Evolutionary conservation across 2,888 invertebrate genomes (phyloP).

Genomic region (Drosophila greeni): DNA sequence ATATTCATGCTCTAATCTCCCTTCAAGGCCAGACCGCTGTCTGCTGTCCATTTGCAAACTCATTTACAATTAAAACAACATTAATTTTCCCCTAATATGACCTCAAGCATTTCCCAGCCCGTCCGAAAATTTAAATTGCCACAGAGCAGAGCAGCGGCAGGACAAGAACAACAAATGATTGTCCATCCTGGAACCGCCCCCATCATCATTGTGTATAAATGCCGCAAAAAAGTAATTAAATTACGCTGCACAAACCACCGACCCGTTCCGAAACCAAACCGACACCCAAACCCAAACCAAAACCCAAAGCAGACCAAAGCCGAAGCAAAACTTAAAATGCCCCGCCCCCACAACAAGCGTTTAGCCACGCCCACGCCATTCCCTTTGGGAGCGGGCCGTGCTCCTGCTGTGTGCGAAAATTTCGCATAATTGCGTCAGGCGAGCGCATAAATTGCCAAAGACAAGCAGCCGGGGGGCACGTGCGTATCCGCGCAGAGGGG

Average conservation of each 20-base stretch:
- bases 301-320: slow-evolving; percentile 36
- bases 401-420: slow-evolving; percentile 64
- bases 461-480: slow-evolving; percentile 67
- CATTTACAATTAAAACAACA: slow-evolving; percentile 74
- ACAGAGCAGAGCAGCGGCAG: slow-evolving; percentile 4
- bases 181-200: slow-evolving; percentile 35
- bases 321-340: slow-evolving; percentile 64
- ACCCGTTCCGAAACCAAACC: slow-evolving; percentile 31
- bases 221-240: slow-evolving; percentile 74
- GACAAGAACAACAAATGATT: slow-evolving; percentile 40
- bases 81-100: slow-evolving; percentile 71
- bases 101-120: slow-evolving; percentile 65
- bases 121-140: slow-evolving; percentile 61
- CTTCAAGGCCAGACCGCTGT: slow-evolving; percentile 5
- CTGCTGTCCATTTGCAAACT: slow-evolving; percentile 56
- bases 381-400: slow-evolving; percentile 1
- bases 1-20: slow-evolving; percentile 21
- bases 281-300: slow-evolving; percentile 17
- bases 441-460: slow-evolving; percentile 73
- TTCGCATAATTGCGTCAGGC: slow-evolving; percentile 75
- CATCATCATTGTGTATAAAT: slow-evolving; percentile 32
- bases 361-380: slow-evolving; percentile 61
- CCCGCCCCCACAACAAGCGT: slow-evolving; percentile 41
- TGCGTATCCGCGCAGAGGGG: slow-evolving; percentile 33
- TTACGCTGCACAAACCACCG: slow-evolving; percentile 57